A percentile compares a stretch with the other conserved stretches of the same genome.
phyloP scores from a whole-genome alignment of 2,797 vertebrate species.

The Stomatorhinus walkeri region DNA sequence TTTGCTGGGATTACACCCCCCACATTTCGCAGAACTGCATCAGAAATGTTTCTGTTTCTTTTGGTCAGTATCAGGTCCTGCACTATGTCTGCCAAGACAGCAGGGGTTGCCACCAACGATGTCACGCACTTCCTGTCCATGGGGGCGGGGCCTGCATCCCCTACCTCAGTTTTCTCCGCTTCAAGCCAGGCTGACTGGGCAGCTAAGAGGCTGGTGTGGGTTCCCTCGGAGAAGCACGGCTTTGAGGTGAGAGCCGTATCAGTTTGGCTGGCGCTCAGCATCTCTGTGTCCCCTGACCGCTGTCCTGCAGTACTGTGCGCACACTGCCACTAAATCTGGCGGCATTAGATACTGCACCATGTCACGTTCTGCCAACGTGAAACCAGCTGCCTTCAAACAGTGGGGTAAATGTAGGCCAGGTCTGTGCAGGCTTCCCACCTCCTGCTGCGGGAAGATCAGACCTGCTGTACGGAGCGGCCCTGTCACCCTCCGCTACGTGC shows the following conservation, averaged over 20 bases:
- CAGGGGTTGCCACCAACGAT: conserved; percentile 59
- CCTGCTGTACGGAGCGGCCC: conserved; percentile 26
- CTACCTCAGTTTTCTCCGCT: conserved; percentile 54
- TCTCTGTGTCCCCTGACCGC: not conserved
- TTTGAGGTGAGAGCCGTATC: conserved; percentile 68
- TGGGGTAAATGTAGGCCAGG: conserved; percentile 23
- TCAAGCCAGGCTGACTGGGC: conserved; percentile 86
- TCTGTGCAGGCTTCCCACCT: conserved; percentile 31
- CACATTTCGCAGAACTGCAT: not conserved
- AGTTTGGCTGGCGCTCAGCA: too few relatives aligned
- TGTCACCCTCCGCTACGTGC: conserved; percentile 27
- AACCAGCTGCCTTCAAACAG: conserved; percentile 24
- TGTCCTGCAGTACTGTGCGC: not conserved
- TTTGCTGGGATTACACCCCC: not conserved
- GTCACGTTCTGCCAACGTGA: conserved; percentile 42
- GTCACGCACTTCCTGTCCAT: conserved; percentile 68
- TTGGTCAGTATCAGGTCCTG: conserved; percentile 52
- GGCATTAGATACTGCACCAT: conserved; percentile 46
- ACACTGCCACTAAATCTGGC: conserved; percentile 52
- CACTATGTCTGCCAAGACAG: conserved; percentile 60
- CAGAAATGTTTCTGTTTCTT: not conserved
- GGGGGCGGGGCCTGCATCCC: conserved; percentile 53
- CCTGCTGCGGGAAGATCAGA: conserved; percentile 34
- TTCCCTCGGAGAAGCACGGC: conserved; percentile 83
- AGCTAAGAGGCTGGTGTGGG: conserved; percentile 82